Conservation (phyloP, 2,113 vertebrate genomes). For the Actenoides hombroni region DNA sequence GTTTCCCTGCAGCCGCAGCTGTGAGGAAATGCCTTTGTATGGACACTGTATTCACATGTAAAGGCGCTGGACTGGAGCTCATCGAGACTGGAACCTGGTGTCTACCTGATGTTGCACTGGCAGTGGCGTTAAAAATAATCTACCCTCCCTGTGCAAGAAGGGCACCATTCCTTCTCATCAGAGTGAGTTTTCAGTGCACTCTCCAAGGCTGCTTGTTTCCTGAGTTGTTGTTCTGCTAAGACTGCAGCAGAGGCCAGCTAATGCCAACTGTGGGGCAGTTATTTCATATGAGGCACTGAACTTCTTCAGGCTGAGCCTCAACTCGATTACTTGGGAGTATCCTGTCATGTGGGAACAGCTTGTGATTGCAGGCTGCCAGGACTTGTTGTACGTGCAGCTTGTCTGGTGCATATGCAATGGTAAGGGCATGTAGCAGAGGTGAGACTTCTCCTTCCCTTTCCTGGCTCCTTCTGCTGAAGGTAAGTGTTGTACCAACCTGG, state of each 20-base stretch:
- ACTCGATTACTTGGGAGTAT: not conserved
- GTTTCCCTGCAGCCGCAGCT: not conserved
- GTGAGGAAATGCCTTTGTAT: not conserved
- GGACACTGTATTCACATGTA: not conserved
- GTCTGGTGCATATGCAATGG: not conserved
- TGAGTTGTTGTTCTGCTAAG: not conserved
- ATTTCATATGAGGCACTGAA: not conserved
- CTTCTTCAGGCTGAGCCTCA: not conserved
- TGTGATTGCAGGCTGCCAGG: not conserved
- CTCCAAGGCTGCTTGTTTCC: not conserved
- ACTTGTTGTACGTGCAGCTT: not conserved
- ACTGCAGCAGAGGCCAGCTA: not conserved
- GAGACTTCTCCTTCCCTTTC: not conserved
- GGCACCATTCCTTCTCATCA: fast-evolving
- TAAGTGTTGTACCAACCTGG: not conserved
- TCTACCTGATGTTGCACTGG: not conserved
- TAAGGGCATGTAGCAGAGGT: not conserved
- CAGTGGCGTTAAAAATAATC: not conserved
- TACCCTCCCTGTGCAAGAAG: not conserved
- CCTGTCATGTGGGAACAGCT: not conserved
- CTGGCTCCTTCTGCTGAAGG: not conserved
- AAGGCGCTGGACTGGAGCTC: not conserved
- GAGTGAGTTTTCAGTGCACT: not conserved
- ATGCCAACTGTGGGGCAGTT: not conserved
- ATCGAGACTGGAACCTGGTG: not conserved